Evolutionary conservation across 2,113 vertebrate genomes (phyloP).

Genomic region (Muntiacus muntjak): DNA sequence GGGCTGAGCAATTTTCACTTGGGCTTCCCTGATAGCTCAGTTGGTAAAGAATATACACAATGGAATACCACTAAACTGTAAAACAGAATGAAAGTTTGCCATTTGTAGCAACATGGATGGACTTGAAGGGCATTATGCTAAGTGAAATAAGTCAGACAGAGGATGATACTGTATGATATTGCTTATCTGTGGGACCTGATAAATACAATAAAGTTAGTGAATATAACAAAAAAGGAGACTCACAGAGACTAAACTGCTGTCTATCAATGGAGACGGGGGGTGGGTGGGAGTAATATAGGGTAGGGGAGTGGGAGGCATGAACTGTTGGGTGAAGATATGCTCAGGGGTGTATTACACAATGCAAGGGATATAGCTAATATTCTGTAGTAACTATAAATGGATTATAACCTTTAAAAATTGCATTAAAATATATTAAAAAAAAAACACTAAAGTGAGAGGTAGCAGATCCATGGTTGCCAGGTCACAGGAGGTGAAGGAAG

Average conservation of each 20-base stretch:
- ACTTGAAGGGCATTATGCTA: neutral
- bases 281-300: neutral
- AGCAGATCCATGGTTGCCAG: neutral
- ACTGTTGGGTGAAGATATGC: neutral
- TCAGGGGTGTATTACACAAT: neutral
- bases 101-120: neutral
- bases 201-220: neutral
- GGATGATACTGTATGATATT: neutral
- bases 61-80: neutral
- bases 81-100: neutral
- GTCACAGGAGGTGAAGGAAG: too few relatives aligned
- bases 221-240: neutral
- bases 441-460: neutral
- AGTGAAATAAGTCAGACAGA: neutral
- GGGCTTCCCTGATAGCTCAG: too few relatives aligned
- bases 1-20: too few relatives aligned
- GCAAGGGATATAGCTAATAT: neutral
- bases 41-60: neutral
- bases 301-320: neutral
- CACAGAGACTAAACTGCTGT: neutral
- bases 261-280: neutral
- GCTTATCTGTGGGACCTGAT: neutral
- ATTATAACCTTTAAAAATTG: neutral
- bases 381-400: neutral
- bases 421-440: neutral